Base-by-base conservation (phyloP, 2,113 vertebrate genomes). In the Erinaceus europaeus region DNA sequence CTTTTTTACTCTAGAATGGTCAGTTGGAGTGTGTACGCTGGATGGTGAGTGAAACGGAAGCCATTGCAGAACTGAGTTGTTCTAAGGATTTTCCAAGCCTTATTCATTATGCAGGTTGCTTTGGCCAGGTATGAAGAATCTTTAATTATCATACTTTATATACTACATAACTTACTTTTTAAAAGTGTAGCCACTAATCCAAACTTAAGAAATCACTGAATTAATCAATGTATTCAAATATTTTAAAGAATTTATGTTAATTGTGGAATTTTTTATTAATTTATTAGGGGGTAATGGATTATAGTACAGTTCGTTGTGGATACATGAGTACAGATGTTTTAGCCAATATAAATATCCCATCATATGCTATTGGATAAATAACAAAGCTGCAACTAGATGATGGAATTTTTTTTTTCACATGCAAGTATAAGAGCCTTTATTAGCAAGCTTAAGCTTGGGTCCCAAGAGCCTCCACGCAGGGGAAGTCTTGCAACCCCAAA, bases 41-140 rank as follows among this genome's bases (percentile, higher is more conserved):
- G 99, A 98, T 99, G 99, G 99, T 99, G 92, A 99, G 99, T 0
- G 99, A 99, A 96, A 99, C 99, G 0, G 99, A 99, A 97, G 99
- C 99, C 94, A 99, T 99, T 78, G 99, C 99, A 5, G 99, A 99
- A 93, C 89, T 99, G 90, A 99, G 99, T 95, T 99, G 99, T 95
- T 98, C 98, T 62, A 98, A 98, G 95, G 98, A 99, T 48, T 98
- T 98, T 91, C 99, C 99, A 84, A 99, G 99, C 94, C 98, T 99
- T 91, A 99, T 99, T 94, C 99, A 99, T 95, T 99, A 99, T 10
- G 98, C 99, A 20, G 99, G 97, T 6, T 98, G 98, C 92, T 98
- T 99, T 40, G 99, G 99, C 75, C 99, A 99, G 98, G 99, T 99
- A 98, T 92, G 96, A 46, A 85, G 44, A 8, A 21, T 71, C 75